Percentiles rank a stretch among this genome's conserved stretches.
These are phyloP conservation scores for Capreolus pygargus DNA, from an alignment of 2,113 vertebrate genomes.

Conservation along the genomic window DNA sequence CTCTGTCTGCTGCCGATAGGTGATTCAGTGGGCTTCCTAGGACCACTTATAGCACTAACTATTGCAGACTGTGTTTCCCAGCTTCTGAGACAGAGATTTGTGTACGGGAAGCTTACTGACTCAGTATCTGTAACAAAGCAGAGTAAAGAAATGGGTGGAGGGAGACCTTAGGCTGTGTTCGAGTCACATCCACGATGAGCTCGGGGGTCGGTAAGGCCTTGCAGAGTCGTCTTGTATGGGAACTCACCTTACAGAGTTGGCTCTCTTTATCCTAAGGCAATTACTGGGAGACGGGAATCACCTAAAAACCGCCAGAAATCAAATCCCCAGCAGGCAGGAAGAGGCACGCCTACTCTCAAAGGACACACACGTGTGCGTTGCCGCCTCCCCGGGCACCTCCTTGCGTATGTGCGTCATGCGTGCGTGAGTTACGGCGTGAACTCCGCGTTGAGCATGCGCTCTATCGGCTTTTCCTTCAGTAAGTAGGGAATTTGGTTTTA, in stretches of 20 bases:
- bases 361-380: accelerated
- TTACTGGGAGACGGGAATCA: background rate
- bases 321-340: background rate
- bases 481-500: too few species aligned
- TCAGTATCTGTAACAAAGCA: background rate
- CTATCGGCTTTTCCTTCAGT: background rate
- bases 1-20: background rate
- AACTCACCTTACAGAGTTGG: background rate
- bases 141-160: background rate
- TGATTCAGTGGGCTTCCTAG: background rate
- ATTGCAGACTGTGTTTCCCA: background rate
- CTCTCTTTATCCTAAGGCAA: background rate
- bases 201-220: background rate
- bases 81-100: background rate
- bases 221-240: background rate
- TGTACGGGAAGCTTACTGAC: background rate
- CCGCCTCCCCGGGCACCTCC: accelerated
- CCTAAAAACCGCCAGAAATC: background rate
- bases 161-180: background rate
- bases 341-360: accelerated
- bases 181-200: background rate
- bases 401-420: accelerated
- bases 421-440: accelerated
- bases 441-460: accelerated
- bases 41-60: background rate